Percentiles rank a stretch among this genome's conserved stretches.
Conservation (phyloP, 2,888 invertebrate species). For the Lydus trimaculatus region DNA sequence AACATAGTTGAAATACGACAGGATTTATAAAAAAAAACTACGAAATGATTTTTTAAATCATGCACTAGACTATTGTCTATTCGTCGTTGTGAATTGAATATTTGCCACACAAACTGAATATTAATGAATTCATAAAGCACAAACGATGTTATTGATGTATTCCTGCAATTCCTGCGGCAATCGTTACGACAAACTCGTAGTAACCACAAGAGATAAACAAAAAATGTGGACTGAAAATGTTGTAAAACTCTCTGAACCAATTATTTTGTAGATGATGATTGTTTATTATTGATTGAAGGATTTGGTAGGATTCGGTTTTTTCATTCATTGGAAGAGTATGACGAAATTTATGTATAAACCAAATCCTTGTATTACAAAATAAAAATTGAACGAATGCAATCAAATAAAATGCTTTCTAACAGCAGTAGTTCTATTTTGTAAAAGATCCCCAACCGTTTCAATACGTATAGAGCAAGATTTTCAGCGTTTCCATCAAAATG, state of each 20-base stretch:
- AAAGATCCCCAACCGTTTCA: not conserved
- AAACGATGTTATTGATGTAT: not conserved
- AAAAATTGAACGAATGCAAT: not conserved
- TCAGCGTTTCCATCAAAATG: not conserved
- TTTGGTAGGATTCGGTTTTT: not conserved
- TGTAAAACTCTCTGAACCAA: not conserved
- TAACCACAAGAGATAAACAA: not conserved
- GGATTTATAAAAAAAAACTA: not conserved
- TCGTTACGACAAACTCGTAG: not conserved
- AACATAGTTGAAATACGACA: too few relatives aligned
- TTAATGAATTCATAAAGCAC: not conserved
- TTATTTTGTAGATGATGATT: not conserved
- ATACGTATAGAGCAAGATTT: not conserved
- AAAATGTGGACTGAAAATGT: not conserved
- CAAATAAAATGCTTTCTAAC: not conserved
- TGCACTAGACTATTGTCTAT: not conserved
- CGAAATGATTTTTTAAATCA: not conserved
- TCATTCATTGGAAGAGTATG: not conserved
- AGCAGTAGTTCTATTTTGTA: not conserved
- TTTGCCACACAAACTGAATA: slow-evolving; percentile 2
- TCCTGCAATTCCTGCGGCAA: not conserved
- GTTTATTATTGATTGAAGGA: not conserved
- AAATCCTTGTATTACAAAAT: not conserved
- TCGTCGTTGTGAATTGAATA: not conserved
- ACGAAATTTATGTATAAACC: not conserved